Evolutionary conservation across 2,888 invertebrate genomes (phyloP).

Genomic region (Synanthedon vespiformis): DNA sequence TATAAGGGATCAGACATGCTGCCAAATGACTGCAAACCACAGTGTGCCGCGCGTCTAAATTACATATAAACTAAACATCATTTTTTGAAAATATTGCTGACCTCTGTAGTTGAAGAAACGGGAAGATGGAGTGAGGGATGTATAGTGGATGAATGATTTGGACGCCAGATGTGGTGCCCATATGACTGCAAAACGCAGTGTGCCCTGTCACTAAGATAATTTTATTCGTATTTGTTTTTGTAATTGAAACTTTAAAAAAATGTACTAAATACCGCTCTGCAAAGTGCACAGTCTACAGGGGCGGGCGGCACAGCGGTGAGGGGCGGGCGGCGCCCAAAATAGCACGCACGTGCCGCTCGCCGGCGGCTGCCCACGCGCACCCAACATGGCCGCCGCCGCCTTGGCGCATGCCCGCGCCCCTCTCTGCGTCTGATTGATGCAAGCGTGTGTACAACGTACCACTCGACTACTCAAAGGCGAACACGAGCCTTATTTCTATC

Average conservation of each 20-base stretch:
- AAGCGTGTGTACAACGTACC: slow-evolving; percentile 7
- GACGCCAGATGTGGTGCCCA: too few species aligned
- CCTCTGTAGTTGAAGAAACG: too few species aligned
- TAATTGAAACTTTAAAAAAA: not conserved
- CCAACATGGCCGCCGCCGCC: slow-evolving; percentile 60
- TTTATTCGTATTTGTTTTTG: too few species aligned
- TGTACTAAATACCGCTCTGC: not conserved
- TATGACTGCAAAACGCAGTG: too few species aligned
- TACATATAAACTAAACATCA: too few species aligned
- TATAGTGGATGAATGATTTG: too few species aligned
- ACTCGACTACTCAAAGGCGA: not conserved
- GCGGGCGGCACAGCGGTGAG: slow-evolving; percentile 32
- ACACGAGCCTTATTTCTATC: not conserved
- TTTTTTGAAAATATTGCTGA: too few species aligned
- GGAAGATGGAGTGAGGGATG: too few species aligned
- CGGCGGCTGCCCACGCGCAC: slow-evolving; percentile 63
- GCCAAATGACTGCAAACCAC: too few species aligned
- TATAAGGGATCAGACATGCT: too few species aligned
- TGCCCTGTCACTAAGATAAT: too few species aligned
- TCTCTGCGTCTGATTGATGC: slow-evolving; percentile 43
- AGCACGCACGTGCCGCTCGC: slow-evolving; percentile 65
- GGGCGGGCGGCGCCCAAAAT: slow-evolving; percentile 58
- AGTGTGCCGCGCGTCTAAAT: too few species aligned
- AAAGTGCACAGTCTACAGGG: slow-evolving; percentile 2
- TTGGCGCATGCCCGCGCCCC: slow-evolving; percentile 12